phyloP scores from a whole-genome alignment of 2,797 vertebrate genomes.

The Notoglanidium macrostoma region DNA sequence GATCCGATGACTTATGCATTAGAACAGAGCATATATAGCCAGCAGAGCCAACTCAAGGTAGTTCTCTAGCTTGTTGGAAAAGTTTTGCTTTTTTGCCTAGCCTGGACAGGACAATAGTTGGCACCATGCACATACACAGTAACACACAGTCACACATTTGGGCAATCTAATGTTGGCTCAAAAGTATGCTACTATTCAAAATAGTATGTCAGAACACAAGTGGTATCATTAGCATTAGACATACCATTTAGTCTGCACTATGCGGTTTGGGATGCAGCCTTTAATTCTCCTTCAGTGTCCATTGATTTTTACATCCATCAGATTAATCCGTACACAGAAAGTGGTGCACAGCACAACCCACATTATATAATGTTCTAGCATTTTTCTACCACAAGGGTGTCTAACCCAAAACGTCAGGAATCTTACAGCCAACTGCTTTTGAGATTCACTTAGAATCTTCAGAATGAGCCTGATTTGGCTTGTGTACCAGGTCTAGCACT shows the following conservation, averaged over 20 bases:
- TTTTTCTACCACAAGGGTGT: background rate
- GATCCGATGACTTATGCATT: background rate
- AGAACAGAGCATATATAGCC: background rate
- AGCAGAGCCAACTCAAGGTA: background rate
- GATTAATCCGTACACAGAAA: background rate
- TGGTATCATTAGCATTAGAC: background rate
- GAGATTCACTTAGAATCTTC: background rate
- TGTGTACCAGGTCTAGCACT: background rate
- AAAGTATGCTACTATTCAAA: background rate
- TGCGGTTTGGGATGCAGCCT: background rate
- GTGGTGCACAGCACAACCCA: background rate
- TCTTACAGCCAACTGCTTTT: background rate
- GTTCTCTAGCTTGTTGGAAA: background rate
- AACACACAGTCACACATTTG: background rate
- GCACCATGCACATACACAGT: background rate
- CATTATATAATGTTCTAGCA: background rate
- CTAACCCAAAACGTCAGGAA: background rate
- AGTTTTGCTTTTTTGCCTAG: background rate
- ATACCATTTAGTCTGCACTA: background rate
- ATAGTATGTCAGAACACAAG: background rate
- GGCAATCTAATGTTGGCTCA: background rate
- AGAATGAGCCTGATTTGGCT: background rate
- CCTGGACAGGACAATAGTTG: conserved; percentile 27
- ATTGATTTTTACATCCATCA: background rate
- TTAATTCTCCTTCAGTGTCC: background rate